These are phyloP conservation scores for Calliphora vicina DNA, from an alignment of 1,140 invertebrate genomes.

Conservation along the genomic window DNA sequence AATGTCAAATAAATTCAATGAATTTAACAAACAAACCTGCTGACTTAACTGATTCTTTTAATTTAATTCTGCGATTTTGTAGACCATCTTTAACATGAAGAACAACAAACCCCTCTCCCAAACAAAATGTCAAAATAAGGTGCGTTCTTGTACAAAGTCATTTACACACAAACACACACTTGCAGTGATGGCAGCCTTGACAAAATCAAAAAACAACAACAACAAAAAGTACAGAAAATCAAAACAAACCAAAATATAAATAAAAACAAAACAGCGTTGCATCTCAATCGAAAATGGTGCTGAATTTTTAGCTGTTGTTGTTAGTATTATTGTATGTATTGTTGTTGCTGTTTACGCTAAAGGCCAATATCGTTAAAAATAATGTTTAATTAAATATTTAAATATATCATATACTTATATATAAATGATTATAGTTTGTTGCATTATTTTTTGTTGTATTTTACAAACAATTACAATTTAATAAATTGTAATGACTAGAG, in stretches of 20 bases:
- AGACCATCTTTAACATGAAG: not conserved
- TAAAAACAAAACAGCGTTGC: not conserved
- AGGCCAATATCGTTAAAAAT: conserved; percentile 33
- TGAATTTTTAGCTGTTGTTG: not conserved
- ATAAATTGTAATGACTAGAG: not conserved
- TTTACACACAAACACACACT: not conserved
- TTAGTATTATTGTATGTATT: too few relatives aligned
- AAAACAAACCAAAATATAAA: not conserved
- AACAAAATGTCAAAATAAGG: not conserved
- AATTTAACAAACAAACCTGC: not conserved
- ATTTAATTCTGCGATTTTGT: not conserved
- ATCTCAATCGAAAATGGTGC: conserved; percentile 19
- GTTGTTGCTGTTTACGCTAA: not conserved
- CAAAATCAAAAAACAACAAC: not conserved
- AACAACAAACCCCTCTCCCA: not conserved
- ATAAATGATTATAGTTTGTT: not conserved
- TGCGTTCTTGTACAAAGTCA: conserved; percentile 21
- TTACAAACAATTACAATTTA: not conserved
- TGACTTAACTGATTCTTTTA: not conserved
- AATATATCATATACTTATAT: too few relatives aligned
- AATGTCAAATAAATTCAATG: not conserved
- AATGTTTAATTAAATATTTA: conserved; percentile 29
- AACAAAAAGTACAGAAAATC: not conserved
- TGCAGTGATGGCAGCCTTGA: conserved; percentile 7
- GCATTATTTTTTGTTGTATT: not conserved